Evolutionary conservation across 2,797 vertebrate species (phyloP), one percentile per base, ranked within the genome.

Genomic region (Aulostomus chinensis): DNA sequence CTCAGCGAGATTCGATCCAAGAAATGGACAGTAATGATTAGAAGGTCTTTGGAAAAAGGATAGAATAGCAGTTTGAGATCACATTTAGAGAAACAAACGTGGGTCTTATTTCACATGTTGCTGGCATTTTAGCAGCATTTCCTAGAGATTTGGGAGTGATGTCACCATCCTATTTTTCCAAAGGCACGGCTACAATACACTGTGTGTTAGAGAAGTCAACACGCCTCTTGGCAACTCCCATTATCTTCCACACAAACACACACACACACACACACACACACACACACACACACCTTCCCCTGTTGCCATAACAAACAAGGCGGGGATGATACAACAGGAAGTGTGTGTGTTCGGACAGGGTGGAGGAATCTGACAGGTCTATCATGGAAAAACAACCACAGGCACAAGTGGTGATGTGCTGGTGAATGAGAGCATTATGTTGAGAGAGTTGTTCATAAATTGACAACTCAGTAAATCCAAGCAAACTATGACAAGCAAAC

Each of bases 261-360:
- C 43, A 40, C 36, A n/a, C n/a, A n/a, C n/a, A 30, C 13, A 32
- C 33, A 39, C 31, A 42, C 56, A 30, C 13, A 32, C 33, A 39
- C 31, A 42, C 56, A n/a, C n/a, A 30, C 13, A 32, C 33, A 39
- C 31, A 42, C 56, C 49, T 65, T 35, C n/a, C 16, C 21, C 7
- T 83, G 88, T 90, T 90, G 86, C 80, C 87, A 90, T 85, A 91
- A 88, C 84, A 91, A 88, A 86, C 61, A 68, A 37, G 40, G 56
- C 55, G 68, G 49, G 61, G 65, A 77, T 84, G 71, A 66, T 67
- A 72, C 38, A 60, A 62, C 63, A 67, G 81, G 77, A 89, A 81
- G 78, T 76, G 54, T 54, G 54, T 54, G 58, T 72, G 63, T 76
- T 65, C 9, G 24, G 56, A 49, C 39, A 25, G 25, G 52, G 48